Evolutionary conservation across 2,797 vertebrate species (phyloP), one percentile per base, ranked within the genome.

Genomic region (Hemibagrus guttatus): DNA sequence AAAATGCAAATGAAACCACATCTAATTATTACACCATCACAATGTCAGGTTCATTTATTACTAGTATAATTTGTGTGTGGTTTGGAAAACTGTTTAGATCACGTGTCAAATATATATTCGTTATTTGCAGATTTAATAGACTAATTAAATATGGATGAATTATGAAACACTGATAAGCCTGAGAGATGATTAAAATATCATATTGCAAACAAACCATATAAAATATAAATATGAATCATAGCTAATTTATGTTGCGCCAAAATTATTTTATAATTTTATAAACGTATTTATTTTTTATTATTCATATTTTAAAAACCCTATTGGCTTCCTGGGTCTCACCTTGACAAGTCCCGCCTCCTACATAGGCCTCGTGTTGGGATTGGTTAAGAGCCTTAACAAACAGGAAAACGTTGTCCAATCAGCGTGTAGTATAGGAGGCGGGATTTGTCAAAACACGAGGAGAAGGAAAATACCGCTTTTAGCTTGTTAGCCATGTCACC

Each of bases 391-490:
- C 52, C 26, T 66, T 31, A 66, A 31, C n/a, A 82, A 4, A 52
- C 80, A 19, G 1, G 26, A 2, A 3, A 13, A 0, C 23, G 9
- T 46, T 68, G n/a, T 31, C 80, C 80, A 66, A 68, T 82, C 80
- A 82, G 42, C 5, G 19, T 21, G 0, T 6, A 21, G 26, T 16
- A 3, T 12, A 66, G 19, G 42, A 82, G 80, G 46, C 61, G 61
- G 80, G 80, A 66, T 66, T 31, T 52, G n/a, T 31, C 42, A 21
- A 81, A 81, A 64, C 61, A 66, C 16, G 80, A 49, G 80, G 61
- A 49, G 1, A 58, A 9, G 72, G 23, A 46, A 17, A 0, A 0
- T 4, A 7, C 1, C 46, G 64, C 54, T 0, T 19, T 49, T 12
- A n/a, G 23, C 42, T 6, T 6, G 46, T 56, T 78, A 78, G 75